A percentile compares a stretch with the other conserved stretches of the same genome.
These are phyloP conservation scores for Actenoides hombroni DNA, from an alignment of 2,113 vertebrate genomes.

Conservation along the genomic window DNA sequence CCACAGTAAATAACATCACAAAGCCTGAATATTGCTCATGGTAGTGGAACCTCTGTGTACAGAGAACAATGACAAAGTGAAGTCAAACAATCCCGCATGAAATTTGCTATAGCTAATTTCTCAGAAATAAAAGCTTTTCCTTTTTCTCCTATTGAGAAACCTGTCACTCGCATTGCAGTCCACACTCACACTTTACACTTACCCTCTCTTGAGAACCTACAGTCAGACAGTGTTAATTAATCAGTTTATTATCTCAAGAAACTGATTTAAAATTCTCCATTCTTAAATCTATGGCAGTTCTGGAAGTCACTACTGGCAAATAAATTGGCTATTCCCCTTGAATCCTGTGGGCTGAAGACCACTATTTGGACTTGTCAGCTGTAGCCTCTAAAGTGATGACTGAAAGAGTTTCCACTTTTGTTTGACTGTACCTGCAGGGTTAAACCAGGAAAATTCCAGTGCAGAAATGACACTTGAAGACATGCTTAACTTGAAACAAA, in stretches of 20 bases:
- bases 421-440: not conserved
- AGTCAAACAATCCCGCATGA: not conserved
- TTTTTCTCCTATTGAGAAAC: not conserved
- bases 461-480: not conserved
- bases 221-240: not conserved
- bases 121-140: not conserved
- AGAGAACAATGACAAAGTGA: not conserved
- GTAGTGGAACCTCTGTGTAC: not conserved
- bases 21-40: not conserved
- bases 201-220: not conserved
- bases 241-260: not conserved
- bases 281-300: not conserved
- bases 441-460: not conserved
- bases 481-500: not conserved
- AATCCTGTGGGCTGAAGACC: not conserved
- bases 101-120: not conserved
- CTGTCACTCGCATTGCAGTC: fast-evolving
- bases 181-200: not conserved
- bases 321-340: not conserved
- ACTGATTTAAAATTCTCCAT: not conserved
- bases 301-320: not conserved
- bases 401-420: not conserved
- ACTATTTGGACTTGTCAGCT: not conserved
- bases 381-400: not conserved
- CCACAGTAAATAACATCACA: not conserved